Conservation (phyloP, 2,797 vertebrate genomes). For the Ispidina lecontei region DNA sequence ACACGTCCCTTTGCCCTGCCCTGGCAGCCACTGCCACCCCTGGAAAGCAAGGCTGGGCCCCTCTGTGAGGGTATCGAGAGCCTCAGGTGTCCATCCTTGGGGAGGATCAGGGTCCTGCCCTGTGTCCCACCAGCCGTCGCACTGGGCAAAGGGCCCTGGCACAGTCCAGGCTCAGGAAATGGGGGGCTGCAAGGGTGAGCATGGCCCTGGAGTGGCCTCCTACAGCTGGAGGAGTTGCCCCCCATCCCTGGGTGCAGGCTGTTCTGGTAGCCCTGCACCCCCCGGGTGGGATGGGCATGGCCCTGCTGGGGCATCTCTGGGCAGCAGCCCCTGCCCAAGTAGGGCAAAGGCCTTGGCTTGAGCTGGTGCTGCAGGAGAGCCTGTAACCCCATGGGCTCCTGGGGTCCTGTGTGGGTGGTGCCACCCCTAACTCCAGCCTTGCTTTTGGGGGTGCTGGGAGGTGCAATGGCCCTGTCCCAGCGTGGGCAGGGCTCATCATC, state of each 20-base stretch:
- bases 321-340: neutral
- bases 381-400: neutral
- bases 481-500: neutral
- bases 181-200: fast-evolving
- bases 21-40: fast-evolving
- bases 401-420: fast-evolving
- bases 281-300: fast-evolving
- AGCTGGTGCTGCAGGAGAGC: neutral
- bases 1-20: neutral
- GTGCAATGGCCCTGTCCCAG: neutral
- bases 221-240: fast-evolving
- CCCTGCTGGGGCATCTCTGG: fast-evolving
- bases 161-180: fast-evolving
- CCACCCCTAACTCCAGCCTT: fast-evolving
- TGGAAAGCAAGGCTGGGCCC: neutral
- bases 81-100: fast-evolving
- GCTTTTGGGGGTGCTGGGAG: neutral
- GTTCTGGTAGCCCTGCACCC: fast-evolving
- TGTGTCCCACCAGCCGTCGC: fast-evolving
- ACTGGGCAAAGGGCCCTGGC: fast-evolving
- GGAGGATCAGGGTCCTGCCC: neutral
- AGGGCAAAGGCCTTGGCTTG: neutral
- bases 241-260: fast-evolving
- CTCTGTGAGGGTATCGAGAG: fast-evolving
- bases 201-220: fast-evolving